These are phyloP conservation scores for Melanaphis sacchari DNA, from an alignment of 1,140 invertebrate genomes.

Conservation along the genomic window DNA sequence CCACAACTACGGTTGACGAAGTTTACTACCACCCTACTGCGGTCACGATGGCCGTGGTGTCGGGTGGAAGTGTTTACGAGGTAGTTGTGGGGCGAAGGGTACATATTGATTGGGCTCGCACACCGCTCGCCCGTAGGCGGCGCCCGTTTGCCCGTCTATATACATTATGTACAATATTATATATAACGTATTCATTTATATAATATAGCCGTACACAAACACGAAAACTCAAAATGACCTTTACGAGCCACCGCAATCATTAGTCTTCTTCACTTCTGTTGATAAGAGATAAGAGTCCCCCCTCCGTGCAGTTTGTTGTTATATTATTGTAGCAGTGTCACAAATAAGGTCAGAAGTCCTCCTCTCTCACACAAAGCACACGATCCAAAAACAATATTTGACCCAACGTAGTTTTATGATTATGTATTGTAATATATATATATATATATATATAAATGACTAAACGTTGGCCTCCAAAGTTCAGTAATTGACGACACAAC, in stretches of 20 bases:
- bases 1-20: background rate
- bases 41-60: background rate
- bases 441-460: too few relatives aligned
- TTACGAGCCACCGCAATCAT: background rate
- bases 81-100: background rate
- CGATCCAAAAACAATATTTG: background rate
- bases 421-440: background rate
- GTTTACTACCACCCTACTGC: background rate
- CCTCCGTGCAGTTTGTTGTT: background rate
- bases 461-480: background rate
- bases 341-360: background rate
- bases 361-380: background rate
- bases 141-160: background rate
- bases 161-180: conserved; percentile 12
- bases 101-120: background rate
- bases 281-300: background rate
- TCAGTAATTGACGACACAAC: background rate
- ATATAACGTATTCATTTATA: background rate
- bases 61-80: background rate
- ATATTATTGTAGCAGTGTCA: background rate
- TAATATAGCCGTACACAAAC: background rate
- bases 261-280: conserved; percentile 1
- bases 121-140: background rate
- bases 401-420: background rate
- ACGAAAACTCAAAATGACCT: background rate